These are phyloP conservation scores for Tapirus terrestris DNA, from an alignment of 2,113 vertebrate species.

Conservation along the genomic window DNA sequence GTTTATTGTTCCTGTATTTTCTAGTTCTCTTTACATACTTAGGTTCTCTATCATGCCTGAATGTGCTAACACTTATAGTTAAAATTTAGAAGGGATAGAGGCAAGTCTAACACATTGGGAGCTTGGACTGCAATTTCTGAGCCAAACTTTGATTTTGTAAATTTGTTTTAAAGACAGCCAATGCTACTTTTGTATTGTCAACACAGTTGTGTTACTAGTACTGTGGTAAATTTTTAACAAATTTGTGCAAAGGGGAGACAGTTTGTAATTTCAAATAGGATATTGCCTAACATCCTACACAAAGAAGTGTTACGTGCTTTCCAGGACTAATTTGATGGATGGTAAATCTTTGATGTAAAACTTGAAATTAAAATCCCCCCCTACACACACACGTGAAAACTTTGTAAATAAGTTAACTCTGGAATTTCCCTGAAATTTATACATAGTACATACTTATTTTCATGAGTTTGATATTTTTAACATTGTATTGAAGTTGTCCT, in stretches of 20 bases:
- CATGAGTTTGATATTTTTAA: slow-evolving; percentile 14
- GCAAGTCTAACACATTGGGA: not conserved
- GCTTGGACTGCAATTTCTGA: not conserved
- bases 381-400: not conserved
- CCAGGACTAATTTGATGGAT: not conserved
- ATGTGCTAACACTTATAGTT: not conserved
- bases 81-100: not conserved
- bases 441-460: not conserved
- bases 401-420: not conserved
- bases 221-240: slow-evolving; percentile 13
- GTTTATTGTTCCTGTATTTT: not conserved
- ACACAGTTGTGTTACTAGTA: not conserved
- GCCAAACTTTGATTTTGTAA: slow-evolving; percentile 34
- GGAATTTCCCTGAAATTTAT: not conserved
- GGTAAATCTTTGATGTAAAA: not conserved
- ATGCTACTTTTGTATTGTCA: not conserved
- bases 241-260: not conserved
- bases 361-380: not conserved
- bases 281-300: not conserved
- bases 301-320: not conserved
- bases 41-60: not conserved
- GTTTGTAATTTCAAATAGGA: slow-evolving; percentile 1
- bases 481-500: not conserved
- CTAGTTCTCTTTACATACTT: not conserved
- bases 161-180: slow-evolving; percentile 12